phyloP scores from a whole-genome alignment of 2,888 invertebrate genomes.

The Eupithecia subfuscata region DNA sequence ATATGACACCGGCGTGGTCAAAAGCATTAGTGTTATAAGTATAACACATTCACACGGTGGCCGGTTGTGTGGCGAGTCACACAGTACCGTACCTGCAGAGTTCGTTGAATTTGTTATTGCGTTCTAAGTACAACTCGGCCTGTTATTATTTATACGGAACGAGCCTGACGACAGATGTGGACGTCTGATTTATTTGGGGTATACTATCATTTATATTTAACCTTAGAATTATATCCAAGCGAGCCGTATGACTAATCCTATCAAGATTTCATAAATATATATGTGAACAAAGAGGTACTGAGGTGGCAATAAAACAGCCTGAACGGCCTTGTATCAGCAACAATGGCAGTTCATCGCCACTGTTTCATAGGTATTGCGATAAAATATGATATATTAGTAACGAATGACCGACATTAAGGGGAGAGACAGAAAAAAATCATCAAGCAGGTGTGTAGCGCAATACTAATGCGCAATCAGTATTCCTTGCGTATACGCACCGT shows the following conservation, averaged over 20 bases:
- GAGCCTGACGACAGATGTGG: slow-evolving; percentile 72
- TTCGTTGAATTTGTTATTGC: slow-evolving; percentile 84
- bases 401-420: slow-evolving; percentile 83
- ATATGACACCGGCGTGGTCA: slow-evolving; percentile 74
- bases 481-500: slow-evolving; percentile 78
- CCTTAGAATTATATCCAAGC: slow-evolving; percentile 54
- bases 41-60: slow-evolving; percentile 81
- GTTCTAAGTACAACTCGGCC: slow-evolving; percentile 78
- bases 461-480: slow-evolving; percentile 83
- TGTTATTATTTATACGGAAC: slow-evolving; percentile 76
- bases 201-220: slow-evolving; percentile 61
- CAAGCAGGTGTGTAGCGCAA: slow-evolving; percentile 81
- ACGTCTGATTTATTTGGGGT: slow-evolving; percentile 70
- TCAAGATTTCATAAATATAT: slow-evolving; percentile 48
- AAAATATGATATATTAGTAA: slow-evolving; percentile 79
- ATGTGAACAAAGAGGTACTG: slow-evolving; percentile 35
- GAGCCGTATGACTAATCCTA: slow-evolving; percentile 55
- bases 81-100: slow-evolving; percentile 82
- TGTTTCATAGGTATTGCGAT: slow-evolving; percentile 70
- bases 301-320: slow-evolving; percentile 55
- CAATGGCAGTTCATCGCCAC: slow-evolving; percentile 70
- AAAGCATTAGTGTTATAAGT: slow-evolving; percentile 70
- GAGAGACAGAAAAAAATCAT: slow-evolving; percentile 80
- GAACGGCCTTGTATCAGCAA: slow-evolving; percentile 69
- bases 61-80: slow-evolving; percentile 75